Evolutionary conservation across 2,797 vertebrate species (phyloP).

Genomic region (Carduelis carduelis): DNA sequence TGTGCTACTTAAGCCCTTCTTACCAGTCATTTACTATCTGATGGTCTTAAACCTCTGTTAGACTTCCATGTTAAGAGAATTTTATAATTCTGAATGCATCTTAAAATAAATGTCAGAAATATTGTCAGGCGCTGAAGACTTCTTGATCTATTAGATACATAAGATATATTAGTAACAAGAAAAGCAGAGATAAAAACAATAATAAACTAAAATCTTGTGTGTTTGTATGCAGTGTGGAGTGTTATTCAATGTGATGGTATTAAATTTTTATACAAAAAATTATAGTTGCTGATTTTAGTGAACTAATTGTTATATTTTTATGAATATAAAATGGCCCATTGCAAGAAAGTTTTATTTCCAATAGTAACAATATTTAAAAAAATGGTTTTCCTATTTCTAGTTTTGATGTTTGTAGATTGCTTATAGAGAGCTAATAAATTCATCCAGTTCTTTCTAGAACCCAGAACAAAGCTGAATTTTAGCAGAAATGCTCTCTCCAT

Average conservation of each 20-base stretch:
- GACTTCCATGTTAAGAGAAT: neutral
- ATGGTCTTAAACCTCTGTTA: neutral
- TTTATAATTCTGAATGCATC: neutral
- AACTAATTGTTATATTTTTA: neutral
- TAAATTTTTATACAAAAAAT: slow-evolving; percentile 9
- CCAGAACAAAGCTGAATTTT: neutral
- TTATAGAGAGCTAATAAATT: neutral
- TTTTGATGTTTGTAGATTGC: neutral
- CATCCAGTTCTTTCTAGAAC: neutral
- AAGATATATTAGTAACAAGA: neutral
- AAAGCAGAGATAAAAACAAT: neutral
- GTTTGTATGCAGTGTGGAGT: neutral
- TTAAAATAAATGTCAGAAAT: neutral
- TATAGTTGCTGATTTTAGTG: neutral
- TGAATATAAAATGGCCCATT: neutral
- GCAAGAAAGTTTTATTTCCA: neutral
- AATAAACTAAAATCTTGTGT: neutral
- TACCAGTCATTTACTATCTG: neutral
- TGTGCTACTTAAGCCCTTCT: neutral
- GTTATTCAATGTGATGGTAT: neutral
- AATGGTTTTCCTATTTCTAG: neutral
- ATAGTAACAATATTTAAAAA: neutral
- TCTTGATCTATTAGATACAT: neutral
- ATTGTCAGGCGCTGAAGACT: neutral
- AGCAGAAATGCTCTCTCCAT: neutral